A percentile compares a stretch with the other conserved stretches of the same genome.
phyloP scores from a whole-genome alignment of 2,113 vertebrate species.

The Grammomys surdaster region DNA sequence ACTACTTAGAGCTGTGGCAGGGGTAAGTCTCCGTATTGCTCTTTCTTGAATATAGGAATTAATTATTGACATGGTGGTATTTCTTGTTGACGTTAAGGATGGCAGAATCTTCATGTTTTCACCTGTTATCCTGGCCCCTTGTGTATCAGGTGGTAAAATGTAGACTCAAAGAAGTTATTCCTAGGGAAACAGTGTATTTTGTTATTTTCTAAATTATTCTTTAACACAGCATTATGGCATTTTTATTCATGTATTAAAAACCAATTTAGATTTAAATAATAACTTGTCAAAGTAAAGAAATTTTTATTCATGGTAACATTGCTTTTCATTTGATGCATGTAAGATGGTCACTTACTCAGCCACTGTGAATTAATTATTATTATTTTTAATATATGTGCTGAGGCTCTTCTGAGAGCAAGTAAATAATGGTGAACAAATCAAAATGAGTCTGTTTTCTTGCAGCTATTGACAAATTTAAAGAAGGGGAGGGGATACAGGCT shows the following conservation, averaged over 20 bases:
- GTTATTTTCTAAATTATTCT: neutral
- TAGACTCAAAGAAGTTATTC: neutral
- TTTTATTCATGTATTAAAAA: constrained; percentile 30
- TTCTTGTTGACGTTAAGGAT: neutral
- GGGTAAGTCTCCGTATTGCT: neutral
- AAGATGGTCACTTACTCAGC: neutral
- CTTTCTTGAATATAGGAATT: neutral
- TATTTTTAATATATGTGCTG: neutral
- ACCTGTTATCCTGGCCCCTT: neutral
- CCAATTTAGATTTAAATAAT: constrained; percentile 23
- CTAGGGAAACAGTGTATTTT: constrained; percentile 29
- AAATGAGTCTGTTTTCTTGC: neutral
- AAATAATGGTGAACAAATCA: neutral
- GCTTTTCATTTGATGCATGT: constrained; percentile 23
- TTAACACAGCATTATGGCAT: neutral
- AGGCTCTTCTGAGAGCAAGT: neutral
- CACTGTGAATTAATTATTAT: neutral
- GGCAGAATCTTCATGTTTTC: neutral
- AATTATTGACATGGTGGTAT: neutral
- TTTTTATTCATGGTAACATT: constrained; percentile 16
- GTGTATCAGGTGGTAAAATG: neutral
- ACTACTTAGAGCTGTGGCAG: neutral
- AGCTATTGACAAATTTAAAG: constrained; percentile 6
- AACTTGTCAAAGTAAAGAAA: constrained; percentile 27
- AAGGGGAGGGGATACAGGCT: neutral